phyloP scores from a whole-genome alignment of 2,113 vertebrate genomes.

The Pterocles burchelli region DNA sequence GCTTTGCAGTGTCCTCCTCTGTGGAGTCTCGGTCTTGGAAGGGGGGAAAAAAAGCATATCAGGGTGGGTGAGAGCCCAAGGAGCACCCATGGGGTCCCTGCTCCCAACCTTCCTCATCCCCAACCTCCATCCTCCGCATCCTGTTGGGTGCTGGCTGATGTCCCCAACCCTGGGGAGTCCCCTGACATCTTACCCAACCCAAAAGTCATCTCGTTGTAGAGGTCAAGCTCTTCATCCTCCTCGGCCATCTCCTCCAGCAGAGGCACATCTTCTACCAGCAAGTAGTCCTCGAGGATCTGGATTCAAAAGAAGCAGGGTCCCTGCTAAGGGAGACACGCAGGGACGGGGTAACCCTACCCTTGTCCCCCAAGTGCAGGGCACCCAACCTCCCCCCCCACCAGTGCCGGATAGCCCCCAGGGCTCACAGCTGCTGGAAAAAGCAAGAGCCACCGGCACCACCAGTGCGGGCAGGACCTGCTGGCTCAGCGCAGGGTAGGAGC shows the following conservation, averaged over 20 bases:
- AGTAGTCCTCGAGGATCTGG: slow-evolving; percentile 80
- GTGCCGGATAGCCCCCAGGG: neutral
- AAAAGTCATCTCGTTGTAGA: slow-evolving; percentile 89
- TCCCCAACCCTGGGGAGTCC: neutral
- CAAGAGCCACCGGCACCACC: rapidly evolving
- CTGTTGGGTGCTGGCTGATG: rapidly evolving
- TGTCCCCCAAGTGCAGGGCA: rapidly evolving
- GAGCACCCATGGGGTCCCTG: neutral
- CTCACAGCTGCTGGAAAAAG: neutral
- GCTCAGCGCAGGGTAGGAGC: neutral
- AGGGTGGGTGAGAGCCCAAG: neutral
- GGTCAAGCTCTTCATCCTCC: slow-evolving; percentile 86
- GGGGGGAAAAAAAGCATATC: rapidly evolving
- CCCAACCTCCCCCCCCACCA: neutral
- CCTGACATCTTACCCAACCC: slow-evolving; percentile 71
- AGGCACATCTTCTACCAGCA: slow-evolving; percentile 73
- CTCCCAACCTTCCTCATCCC: neutral
- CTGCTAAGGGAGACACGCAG: neutral
- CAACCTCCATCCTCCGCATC: neutral
- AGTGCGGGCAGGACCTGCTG: neutral
- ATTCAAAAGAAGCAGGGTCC: neutral
- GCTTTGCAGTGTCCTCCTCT: neutral
- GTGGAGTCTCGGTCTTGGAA: slow-evolving; percentile 11
- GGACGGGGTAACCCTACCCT: neutral
- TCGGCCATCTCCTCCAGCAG: slow-evolving; percentile 84